Conservation (phyloP, 92 coral and sea anemone genomes). For the Pocillopora grandis region DNA sequence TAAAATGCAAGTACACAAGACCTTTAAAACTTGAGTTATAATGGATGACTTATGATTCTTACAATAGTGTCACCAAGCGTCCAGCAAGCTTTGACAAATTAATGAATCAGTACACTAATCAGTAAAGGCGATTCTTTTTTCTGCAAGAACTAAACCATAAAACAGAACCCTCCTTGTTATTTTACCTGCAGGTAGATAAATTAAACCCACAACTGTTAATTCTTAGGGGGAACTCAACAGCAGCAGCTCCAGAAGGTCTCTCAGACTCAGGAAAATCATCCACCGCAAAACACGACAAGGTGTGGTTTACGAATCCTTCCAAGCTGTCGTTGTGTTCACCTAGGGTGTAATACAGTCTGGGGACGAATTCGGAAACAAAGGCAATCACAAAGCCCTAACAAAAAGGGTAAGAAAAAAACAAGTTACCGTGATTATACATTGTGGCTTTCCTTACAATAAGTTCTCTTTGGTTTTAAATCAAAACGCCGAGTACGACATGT, state of each 20-base stretch:
- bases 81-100: no score
- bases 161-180: neutral
- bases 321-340: constrained; percentile 59
- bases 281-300: constrained; percentile 85
- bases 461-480: no score
- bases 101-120: no score
- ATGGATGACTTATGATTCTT: neutral
- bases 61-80: no score
- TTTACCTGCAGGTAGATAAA: constrained; percentile 81
- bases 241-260: constrained; percentile 39
- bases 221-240: constrained; percentile 26
- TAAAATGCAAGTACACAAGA: constrained; percentile 6
- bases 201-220: constrained; percentile 81
- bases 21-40: no score
- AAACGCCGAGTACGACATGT: no score
- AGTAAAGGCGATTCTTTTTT: no score
- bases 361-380: constrained; percentile 96
- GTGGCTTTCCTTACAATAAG: no score
- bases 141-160: no score
- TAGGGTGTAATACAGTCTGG: constrained; percentile 84
- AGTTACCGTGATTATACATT: neutral
- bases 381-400: constrained; percentile 91
- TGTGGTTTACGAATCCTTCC: constrained; percentile 76
- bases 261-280: constrained; percentile 54
- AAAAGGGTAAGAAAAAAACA: neutral